A percentile compares a stretch with the other conserved stretches of the same genome.
Conservation (phyloP, 2,113 vertebrate species). For the Cephalopterus ornatus region DNA sequence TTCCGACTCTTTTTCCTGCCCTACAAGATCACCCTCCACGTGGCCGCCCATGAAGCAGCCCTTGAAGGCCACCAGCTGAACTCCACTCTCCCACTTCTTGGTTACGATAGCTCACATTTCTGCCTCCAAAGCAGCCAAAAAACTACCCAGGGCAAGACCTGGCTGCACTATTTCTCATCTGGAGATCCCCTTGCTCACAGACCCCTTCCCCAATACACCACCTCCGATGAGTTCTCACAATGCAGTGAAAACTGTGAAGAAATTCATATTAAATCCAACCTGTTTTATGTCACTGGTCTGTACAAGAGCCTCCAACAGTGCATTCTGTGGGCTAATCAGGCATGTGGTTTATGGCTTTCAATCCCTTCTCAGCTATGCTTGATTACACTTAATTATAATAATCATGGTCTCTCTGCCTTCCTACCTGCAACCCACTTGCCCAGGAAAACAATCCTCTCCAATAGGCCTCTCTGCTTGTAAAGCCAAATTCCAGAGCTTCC, state of each 20-base stretch:
- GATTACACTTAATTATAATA: not conserved
- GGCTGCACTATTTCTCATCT: accelerated
- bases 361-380: not conserved
- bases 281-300: not conserved
- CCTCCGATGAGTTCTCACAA: not conserved
- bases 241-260: not conserved
- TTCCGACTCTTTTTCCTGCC: not conserved
- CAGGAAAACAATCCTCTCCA: not conserved
- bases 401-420: not conserved
- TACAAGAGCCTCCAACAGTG: not conserved
- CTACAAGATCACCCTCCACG: not conserved
- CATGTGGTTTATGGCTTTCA: not conserved
- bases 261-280: not conserved
- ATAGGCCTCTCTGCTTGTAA: accelerated
- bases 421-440: not conserved
- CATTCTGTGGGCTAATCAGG: not conserved
- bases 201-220: accelerated
- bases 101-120: not conserved
- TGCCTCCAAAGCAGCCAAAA: not conserved
- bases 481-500: not conserved
- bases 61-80: not conserved
- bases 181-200: not conserved
- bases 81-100: not conserved
- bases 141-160: not conserved
- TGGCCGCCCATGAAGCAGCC: not conserved